Conservation (phyloP, 2,113 vertebrate species). For the Melozone crissalis region DNA sequence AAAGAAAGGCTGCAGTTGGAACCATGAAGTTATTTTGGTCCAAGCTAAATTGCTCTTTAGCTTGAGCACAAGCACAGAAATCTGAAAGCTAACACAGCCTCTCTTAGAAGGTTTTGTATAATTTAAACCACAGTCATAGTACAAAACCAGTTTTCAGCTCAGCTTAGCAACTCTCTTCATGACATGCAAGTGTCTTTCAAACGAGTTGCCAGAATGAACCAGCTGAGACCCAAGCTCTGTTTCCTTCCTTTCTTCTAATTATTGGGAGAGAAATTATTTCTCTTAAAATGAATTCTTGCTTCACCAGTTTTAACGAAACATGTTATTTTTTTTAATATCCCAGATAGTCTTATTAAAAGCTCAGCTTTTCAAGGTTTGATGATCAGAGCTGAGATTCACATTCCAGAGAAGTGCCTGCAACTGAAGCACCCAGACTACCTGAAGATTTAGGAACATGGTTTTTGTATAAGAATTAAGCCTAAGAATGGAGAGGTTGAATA, state of each 20-base stretch:
- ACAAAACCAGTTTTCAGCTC: constrained; percentile 20
- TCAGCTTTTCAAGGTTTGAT: background rate
- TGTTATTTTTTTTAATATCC: background rate
- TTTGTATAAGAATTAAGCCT: background rate
- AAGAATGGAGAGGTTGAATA: background rate
- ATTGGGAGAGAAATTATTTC: background rate
- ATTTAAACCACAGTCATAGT: background rate
- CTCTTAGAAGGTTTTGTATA: background rate
- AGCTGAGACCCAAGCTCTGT: background rate
- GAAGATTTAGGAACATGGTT: background rate
- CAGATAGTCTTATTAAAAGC: background rate
- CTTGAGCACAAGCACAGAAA: background rate
- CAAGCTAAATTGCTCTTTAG: background rate
- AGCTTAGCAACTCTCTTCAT: background rate
- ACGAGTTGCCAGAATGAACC: background rate
- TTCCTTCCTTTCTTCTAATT: background rate
- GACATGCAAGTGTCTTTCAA: background rate
- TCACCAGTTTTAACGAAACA: background rate
- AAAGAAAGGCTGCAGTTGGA: background rate
- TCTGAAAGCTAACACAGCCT: background rate
- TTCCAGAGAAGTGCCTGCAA: background rate
- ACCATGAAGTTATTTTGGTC: constrained; percentile 17
- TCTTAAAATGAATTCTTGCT: background rate
- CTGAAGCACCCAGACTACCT: background rate
- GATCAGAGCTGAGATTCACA: background rate